These are phyloP conservation scores for Lasioglossum malachurum DNA, from an alignment of 2,888 invertebrate species.

Conservation along the genomic window DNA sequence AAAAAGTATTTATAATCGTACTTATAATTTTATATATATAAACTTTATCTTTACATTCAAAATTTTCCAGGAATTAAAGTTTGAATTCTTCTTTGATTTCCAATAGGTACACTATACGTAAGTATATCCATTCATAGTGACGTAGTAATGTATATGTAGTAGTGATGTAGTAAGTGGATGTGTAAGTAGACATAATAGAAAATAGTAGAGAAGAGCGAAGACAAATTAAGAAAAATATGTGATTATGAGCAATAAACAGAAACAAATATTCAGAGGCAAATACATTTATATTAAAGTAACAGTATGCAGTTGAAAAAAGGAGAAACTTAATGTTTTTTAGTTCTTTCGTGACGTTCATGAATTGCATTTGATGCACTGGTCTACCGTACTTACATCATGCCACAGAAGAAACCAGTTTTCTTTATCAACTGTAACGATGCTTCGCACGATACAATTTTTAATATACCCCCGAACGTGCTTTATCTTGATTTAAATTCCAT, in stretches of 20 bases:
- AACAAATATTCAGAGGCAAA: not conserved
- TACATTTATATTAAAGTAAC: not conserved
- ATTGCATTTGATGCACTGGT: not conserved
- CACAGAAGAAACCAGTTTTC: not conserved
- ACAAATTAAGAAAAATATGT: too few species aligned
- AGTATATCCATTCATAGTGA: too few species aligned
- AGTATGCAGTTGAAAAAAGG: not conserved
- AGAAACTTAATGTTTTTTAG: not conserved
- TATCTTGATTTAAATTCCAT: constrained; percentile 6
- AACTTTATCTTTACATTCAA: too few species aligned
- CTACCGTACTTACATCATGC: not conserved
- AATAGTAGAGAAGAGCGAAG: not conserved
- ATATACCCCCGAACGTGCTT: not conserved
- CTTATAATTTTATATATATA: too few species aligned
- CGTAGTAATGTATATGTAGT: too few species aligned
- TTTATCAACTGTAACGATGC: not conserved
- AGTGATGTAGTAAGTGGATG: too few species aligned
- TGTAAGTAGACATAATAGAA: not conserved
- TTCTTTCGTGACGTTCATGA: not conserved
- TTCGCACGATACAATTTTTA: not conserved
- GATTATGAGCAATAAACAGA: not conserved
- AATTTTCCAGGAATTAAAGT: too few species aligned
- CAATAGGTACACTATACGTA: too few species aligned
- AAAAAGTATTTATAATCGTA: too few species aligned
- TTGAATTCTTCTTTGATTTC: too few species aligned